These are phyloP conservation scores for Drepana arcuata DNA, from an alignment of 1,140 invertebrate species.

Conservation along the genomic window DNA sequence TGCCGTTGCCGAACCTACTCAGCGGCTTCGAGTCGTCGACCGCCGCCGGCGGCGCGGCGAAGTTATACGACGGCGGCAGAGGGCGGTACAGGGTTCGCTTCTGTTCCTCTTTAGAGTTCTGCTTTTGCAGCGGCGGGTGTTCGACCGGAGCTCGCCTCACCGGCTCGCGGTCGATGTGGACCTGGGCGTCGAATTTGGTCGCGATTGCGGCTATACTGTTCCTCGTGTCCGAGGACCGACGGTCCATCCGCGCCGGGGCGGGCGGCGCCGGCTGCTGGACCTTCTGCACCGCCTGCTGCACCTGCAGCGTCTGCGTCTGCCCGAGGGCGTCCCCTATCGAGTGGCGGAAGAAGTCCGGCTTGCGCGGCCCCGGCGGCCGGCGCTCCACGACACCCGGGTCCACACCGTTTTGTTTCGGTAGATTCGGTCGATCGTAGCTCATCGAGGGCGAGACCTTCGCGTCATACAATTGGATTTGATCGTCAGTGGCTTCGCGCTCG, in stretches of 20 bases:
- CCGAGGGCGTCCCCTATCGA: slow-evolving; percentile 33
- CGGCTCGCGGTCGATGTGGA: slow-evolving; percentile 21
- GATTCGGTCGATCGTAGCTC: slow-evolving; percentile 34
- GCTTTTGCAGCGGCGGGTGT: slow-evolving; percentile 16
- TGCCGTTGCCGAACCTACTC: slow-evolving; percentile 75
- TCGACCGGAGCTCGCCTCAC: slow-evolving; percentile 32
- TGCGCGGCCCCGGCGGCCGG: slow-evolving; percentile 24
- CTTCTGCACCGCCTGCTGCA: neutral
- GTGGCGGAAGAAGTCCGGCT: slow-evolving; percentile 51
- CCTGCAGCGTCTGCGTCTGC: slow-evolving; percentile 1
- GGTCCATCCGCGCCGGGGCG: slow-evolving; percentile 12
- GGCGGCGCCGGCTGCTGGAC: slow-evolving; percentile 1
- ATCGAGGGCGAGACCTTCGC: slow-evolving; percentile 37
- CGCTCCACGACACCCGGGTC: slow-evolving; percentile 36
- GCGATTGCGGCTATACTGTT: slow-evolving; percentile 53
- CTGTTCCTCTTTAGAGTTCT: slow-evolving; percentile 29
- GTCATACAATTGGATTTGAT: no score
- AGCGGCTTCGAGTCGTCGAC: slow-evolving; percentile 47
- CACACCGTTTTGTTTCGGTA: slow-evolving; percentile 5
- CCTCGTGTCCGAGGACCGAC: slow-evolving; percentile 35
- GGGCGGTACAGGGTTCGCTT: slow-evolving; percentile 41
- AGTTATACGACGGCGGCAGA: slow-evolving; percentile 54
- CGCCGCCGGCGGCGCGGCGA: slow-evolving; percentile 50
- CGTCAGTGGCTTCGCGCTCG: neutral
- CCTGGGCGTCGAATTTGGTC: slow-evolving; percentile 47